These are phyloP conservation scores for Caenorhabditis panamensis DNA, from an alignment of 2,888 invertebrate species.

Conservation along the genomic window DNA sequence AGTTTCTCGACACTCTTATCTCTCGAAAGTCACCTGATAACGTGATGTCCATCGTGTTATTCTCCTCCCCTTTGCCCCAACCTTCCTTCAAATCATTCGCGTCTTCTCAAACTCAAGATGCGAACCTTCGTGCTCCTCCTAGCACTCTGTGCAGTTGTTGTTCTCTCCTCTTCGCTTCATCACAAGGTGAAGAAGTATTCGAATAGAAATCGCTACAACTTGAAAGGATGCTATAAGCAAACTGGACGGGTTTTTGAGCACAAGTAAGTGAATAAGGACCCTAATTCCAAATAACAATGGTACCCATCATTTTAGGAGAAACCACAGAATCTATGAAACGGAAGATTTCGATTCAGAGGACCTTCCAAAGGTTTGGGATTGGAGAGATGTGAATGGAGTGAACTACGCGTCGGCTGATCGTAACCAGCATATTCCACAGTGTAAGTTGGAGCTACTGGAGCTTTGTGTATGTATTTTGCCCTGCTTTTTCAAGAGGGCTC, in stretches of 20 bases:
- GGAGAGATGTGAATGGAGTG: conserved; percentile 82
- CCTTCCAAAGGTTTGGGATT: conserved; percentile 82
- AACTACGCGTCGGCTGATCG: conserved; percentile 83
- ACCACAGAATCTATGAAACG: conserved; percentile 75
- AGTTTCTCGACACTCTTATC: too few relatives aligned
- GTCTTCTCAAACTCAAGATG: conserved; percentile 21
- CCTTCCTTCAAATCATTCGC: conserved; percentile 16
- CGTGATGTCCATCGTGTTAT: conserved; percentile 29
- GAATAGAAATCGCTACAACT: conserved; percentile 67
- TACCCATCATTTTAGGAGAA: conserved; percentile 69
- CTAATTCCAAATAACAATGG: too few relatives aligned
- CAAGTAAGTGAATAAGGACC: conserved; percentile 66
- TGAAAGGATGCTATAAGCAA: conserved; percentile 76
- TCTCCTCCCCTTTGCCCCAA: conserved; percentile 35
- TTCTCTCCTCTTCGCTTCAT: conserved; percentile 33
- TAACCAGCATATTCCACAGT: conserved; percentile 83
- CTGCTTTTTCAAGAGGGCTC: conserved; percentile 55
- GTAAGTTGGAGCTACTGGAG: too few relatives aligned
- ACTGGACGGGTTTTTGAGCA: conserved; percentile 67
- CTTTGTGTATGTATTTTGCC: conserved; percentile 26
- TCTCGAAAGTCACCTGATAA: too few relatives aligned
- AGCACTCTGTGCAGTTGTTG: conserved; percentile 43
- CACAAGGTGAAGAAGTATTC: conserved; percentile 40
- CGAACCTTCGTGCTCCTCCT: conserved; percentile 47
- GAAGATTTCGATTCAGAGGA: conserved; percentile 70